Conservation (phyloP, 2,888 invertebrate species). For the Thymelicus sylvestris region DNA sequence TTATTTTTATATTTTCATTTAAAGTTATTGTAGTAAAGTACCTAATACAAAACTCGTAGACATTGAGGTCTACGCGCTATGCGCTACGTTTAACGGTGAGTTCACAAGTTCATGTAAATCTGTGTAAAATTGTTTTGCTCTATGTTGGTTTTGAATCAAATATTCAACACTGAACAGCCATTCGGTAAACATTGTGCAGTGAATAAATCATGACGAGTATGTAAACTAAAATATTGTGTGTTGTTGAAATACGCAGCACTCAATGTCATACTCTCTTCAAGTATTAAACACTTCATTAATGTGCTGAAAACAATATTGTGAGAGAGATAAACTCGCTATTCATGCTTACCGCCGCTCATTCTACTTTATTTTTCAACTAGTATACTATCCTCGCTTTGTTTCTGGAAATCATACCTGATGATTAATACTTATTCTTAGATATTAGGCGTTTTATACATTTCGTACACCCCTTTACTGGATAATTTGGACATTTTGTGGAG, state of each 20-base stretch:
- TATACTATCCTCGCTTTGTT: too few relatives aligned
- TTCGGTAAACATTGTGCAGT: conserved; percentile 18
- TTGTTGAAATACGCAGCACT: conserved; percentile 22
- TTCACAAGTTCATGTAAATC: conserved; percentile 3
- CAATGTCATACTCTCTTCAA: conserved; percentile 20
- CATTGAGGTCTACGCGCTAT: too few relatives aligned
- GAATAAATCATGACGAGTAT: conserved; percentile 24
- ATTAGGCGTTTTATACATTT: neutral
- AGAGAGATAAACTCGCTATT: conserved; percentile 9
- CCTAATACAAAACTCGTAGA: too few relatives aligned
- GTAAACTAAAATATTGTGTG: conserved; percentile 29
- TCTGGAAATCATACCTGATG: too few relatives aligned
- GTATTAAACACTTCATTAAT: conserved; percentile 31
- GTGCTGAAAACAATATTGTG: conserved; percentile 18
- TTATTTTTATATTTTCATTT: too few relatives aligned
- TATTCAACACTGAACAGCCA: conserved; percentile 24
- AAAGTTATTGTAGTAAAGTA: too few relatives aligned
- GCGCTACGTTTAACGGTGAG: neutral
- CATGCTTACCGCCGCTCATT: neutral
- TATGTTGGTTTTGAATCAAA: conserved; percentile 26
- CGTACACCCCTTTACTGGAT: neutral
- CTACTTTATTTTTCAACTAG: too few relatives aligned
- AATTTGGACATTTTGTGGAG: too few relatives aligned
- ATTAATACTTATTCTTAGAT: neutral
- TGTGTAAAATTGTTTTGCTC: conserved; percentile 25